Evolutionary conservation across 2,797 vertebrate genomes (phyloP).

Genomic region (Gobio occitaniae): DNA sequence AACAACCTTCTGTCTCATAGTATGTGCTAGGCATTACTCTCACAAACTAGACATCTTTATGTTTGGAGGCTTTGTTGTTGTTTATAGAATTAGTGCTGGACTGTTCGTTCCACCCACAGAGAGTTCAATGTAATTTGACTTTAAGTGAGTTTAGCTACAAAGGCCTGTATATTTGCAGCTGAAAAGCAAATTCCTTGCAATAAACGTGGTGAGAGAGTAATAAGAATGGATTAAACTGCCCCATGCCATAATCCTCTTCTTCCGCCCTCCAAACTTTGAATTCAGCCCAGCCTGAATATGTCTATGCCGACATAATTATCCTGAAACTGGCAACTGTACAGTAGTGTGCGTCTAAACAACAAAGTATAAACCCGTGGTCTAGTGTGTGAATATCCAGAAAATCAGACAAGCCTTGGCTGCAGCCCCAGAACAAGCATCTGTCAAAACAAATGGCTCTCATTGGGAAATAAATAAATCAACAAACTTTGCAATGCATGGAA

Average conservation of each 20-base stretch:
- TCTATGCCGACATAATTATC: conserved; percentile 75
- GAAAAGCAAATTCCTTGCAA: conserved; percentile 45
- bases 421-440: conserved; percentile 84
- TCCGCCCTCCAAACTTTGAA: conserved; percentile 49
- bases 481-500: conserved; percentile 70
- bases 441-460: conserved; percentile 81
- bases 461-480: conserved; percentile 73
- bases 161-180: conserved; percentile 26
- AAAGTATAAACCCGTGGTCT: conserved; percentile 79
- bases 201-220: conserved; percentile 44
- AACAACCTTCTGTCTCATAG: background rate
- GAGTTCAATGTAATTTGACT: conserved; percentile 38
- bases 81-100: conserved; percentile 31
- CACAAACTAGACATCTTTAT: conserved; percentile 14
- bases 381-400: conserved; percentile 76
- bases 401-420: conserved; percentile 80
- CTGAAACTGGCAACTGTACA: conserved; percentile 76
- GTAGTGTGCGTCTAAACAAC: conserved; percentile 80
- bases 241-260: conserved; percentile 37
- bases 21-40: background rate
- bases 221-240: conserved; percentile 52
- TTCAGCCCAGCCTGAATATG: conserved; percentile 70
- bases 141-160: conserved; percentile 41
- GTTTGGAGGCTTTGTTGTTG: conserved; percentile 28
- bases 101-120: conserved; percentile 15